Base-by-base conservation (phyloP, 2,888 invertebrate genomes). In the Tinea trinotella region DNA sequence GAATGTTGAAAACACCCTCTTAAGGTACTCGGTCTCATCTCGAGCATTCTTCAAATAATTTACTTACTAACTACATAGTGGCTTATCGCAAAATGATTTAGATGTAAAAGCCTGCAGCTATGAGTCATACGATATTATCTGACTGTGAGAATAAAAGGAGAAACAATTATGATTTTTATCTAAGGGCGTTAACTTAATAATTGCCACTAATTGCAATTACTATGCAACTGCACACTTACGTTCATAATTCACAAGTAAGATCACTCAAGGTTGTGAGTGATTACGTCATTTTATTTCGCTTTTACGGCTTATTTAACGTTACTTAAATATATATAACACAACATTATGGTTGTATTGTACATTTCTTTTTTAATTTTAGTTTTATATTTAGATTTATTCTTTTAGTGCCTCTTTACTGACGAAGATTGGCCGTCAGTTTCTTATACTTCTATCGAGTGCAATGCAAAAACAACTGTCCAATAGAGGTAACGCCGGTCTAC, bases 101-200 rank as follows among this genome's bases (percentile, higher is more conserved):
- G 50, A 50, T 24, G 50, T 50, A 44, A 54, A 50, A 54, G 50
- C 35, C 19, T 54, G 12, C 15, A 13, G 30, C 46, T 36, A 35
- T 36, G 34, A 55, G 58, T 62, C 62, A 64, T 64, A 61, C 64
- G 58, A 54, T 54, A 56, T 56, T 56, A 59, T 56, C 57, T 55
- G 52, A 58, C 53, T 52, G 56, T 58, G 65, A 66, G 67, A 65
- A 68, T 66, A 63, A 65, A 65, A 66, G 58, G 60, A 61, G 58
- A 64, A 69, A 66, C 67, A 68, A 75, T 76, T 71, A 70, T 60
- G 68, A 70, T 66, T 59, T 57, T 63, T 67, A 70, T 71, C 67
- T 65, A 62, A 67, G 64, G 63, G 64, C 67, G 67, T 68, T 67
- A 66, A 68, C 70, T 67, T 67, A 61, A 66, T 75, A 72, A 76